Base-by-base conservation (phyloP, 2,113 vertebrate genomes). In the Syngnathus scovelli region DNA sequence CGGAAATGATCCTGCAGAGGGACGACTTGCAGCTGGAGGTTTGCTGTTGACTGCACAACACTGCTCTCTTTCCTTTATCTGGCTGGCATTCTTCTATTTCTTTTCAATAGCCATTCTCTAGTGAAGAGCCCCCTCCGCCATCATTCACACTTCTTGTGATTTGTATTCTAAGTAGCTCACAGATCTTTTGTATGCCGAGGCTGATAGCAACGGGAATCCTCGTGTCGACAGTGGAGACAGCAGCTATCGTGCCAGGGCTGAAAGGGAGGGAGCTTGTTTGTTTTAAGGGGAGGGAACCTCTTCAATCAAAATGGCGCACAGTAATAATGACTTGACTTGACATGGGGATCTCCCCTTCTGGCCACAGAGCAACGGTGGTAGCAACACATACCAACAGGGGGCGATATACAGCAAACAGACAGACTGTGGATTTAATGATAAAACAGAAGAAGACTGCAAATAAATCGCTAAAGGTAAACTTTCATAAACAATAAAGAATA, bases 91-190 rank as follows among this genome's bases (percentile, higher is more conserved):
- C 85, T 84, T 85, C 80, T 68, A 64, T 78, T 75, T 85, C 72
- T 79, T 89, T 89, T 87, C 86, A 89, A 90, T 88, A 81, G 77
- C 75, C 80, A 85, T 90, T 87, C 86, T 87, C 84, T 72, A 79
- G 48, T 55, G 46, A 73, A 76, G 78, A 78, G 73, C 72, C 67
- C 71, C 64, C 73, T 76, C 69, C 62, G 48, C 79, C 39, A 75
- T 72, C 77, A 69, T 88, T 91, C 84, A 88, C 87, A 88, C 81
- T 72, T 86, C 67, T 76, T 62, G 71, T 75, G 75, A 88, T 88
- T 86, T 87, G 87, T 86, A 89, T 91, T 87, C 85, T 69, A 90
- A 91, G 76, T 86, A 74, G 76, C 74, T 75, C 58, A 51, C 64
- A 44, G 74, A 78, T 80, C 84, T 81, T 89, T 88, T 89, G 85